These are phyloP conservation scores for Chondrilla cf. caribensis DNA, from an alignment of 37 sponge, comb jelly and placozoan genomes.

Conservation along the genomic window DNA sequence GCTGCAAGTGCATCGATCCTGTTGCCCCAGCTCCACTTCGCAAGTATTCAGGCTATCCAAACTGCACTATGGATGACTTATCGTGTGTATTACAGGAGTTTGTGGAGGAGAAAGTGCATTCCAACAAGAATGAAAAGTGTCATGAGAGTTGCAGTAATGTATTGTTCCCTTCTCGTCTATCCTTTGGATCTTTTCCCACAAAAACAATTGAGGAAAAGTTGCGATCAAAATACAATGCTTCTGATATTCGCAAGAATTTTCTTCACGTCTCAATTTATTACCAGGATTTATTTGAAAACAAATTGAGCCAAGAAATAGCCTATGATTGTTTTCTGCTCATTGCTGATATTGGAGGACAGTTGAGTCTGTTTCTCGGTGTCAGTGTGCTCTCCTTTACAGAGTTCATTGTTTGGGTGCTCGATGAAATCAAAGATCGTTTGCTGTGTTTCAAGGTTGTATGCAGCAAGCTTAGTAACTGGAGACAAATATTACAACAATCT, in stretches of 20 bases:
- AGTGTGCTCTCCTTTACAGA: constrained; percentile 12
- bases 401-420: not conserved
- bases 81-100: not conserved
- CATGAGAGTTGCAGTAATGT: not conserved
- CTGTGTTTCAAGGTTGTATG: not conserved
- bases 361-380: constrained; percentile 28
- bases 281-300: not conserved
- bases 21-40: not conserved
- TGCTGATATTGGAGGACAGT: constrained; percentile 38
- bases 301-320: not conserved
- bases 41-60: not conserved
- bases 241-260: constrained; percentile 15
- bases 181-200: not conserved
- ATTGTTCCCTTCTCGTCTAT: not conserved
- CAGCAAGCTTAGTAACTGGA: no score
- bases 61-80: not conserved
- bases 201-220: not conserved
- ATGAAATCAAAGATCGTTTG: constrained; percentile 15
- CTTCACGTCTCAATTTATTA: constrained; percentile 28
- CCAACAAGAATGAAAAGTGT: not conserved
- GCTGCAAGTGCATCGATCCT: not conserved
- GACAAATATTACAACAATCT: no score
- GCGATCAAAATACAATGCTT: not conserved
- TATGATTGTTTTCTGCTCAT: not conserved
- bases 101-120: not conserved